phyloP scores from a whole-genome alignment of 2,113 vertebrate species.

The Xenotilapia flavipinnis region DNA sequence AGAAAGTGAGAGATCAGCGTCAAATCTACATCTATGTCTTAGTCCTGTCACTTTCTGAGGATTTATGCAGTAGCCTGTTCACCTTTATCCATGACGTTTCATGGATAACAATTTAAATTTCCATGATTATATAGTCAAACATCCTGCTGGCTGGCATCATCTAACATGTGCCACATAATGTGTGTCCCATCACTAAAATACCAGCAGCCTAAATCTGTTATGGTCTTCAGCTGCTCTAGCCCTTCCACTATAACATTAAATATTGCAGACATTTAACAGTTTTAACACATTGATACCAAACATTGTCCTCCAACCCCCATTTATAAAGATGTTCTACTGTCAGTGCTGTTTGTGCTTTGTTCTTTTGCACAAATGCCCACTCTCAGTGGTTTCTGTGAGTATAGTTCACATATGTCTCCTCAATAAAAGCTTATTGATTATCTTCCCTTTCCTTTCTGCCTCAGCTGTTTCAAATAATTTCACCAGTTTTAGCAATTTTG shows the following conservation, averaged over 20 bases:
- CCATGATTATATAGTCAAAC: background rate
- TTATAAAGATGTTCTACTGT: background rate
- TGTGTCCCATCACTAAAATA: background rate
- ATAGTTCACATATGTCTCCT: background rate
- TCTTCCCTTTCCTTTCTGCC: background rate
- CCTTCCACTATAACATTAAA: background rate
- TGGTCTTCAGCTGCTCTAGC: background rate
- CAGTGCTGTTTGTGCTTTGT: background rate
- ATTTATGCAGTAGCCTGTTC: background rate
- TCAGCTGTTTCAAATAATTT: background rate
- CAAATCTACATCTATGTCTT: background rate
- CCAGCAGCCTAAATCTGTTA: background rate
- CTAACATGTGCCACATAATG: background rate
- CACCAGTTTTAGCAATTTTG: background rate
- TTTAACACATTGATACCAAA: background rate
- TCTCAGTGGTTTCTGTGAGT: background rate
- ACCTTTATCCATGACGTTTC: background rate
- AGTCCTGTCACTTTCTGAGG: background rate
- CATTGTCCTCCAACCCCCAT: background rate
- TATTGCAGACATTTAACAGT: background rate
- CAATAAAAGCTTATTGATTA: background rate
- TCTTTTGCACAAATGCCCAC: background rate
- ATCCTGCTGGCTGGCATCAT: background rate
- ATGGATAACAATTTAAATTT: background rate
- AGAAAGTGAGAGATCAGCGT: background rate